phyloP scores from a whole-genome alignment of 2,113 vertebrate genomes.

The Dermatemys mawii region DNA sequence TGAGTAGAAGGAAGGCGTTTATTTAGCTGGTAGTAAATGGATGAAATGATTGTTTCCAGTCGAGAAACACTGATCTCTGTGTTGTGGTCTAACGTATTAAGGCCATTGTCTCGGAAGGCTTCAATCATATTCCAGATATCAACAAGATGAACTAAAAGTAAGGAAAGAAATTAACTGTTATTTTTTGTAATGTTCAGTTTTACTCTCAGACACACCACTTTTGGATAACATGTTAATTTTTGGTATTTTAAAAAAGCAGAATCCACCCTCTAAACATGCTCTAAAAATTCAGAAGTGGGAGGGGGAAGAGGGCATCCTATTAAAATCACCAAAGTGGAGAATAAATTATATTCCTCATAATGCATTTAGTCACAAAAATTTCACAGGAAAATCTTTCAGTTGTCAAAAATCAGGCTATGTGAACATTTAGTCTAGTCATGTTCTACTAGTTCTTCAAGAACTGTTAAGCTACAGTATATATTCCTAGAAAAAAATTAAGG shows the following conservation, averaged over 20 bases:
- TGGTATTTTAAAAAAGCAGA: background rate
- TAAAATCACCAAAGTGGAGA: background rate
- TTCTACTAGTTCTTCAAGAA: background rate
- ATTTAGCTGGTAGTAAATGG: slow-evolving; percentile 98
- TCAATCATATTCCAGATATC: slow-evolving; percentile 99
- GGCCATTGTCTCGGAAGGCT: slow-evolving; percentile 97
- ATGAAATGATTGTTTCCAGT: slow-evolving; percentile 96
- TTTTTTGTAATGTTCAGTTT: background rate
- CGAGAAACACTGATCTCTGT: slow-evolving; percentile 97
- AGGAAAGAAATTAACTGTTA: background rate
- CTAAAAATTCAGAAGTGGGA: background rate
- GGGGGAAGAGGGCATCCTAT: background rate
- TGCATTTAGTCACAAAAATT: background rate
- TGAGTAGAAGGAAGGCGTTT: slow-evolving; percentile 96
- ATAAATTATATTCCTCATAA: background rate
- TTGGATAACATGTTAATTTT: rapidly evolving
- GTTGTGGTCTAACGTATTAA: slow-evolving; percentile 92
- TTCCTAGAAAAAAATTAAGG: background rate
- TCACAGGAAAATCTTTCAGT: background rate
- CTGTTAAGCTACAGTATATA: background rate
- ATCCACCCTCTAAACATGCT: background rate
- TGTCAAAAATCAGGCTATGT: background rate
- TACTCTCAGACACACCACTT: background rate
- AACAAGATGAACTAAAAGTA: slow-evolving; percentile 90
- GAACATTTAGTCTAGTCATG: background rate